A percentile compares a stretch with the other conserved stretches of the same genome.
These are phyloP conservation scores for Percopsis omiscomaycus DNA, from an alignment of 2,797 vertebrate genomes.

Conservation along the genomic window DNA sequence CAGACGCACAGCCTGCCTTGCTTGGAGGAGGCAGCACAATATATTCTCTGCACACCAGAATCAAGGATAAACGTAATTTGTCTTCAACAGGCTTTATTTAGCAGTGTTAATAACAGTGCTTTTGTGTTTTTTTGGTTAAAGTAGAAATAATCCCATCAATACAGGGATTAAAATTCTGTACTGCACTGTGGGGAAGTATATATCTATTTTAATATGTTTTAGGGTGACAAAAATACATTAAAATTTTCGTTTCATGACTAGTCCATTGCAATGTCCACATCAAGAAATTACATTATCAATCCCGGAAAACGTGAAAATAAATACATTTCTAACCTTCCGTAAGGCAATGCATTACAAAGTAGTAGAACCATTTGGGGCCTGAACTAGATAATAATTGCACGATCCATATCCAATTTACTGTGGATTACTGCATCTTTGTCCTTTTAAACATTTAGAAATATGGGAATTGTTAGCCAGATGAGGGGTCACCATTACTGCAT, in stretches of 20 bases:
- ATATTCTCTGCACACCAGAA: not conserved
- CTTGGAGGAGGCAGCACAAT: not conserved
- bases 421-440: not conserved
- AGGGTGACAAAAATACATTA: not conserved
- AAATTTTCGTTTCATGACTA: too few species aligned
- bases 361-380: too few species aligned
- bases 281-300: too few species aligned
- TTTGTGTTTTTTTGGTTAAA: not conserved
- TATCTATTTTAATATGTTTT: not conserved
- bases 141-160: not conserved
- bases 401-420: too few species aligned
- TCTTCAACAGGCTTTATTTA: too few species aligned
- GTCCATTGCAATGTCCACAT: too few species aligned
- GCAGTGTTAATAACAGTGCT: too few species aligned
- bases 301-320: too few species aligned
- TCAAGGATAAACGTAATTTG: too few species aligned
- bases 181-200: not conserved
- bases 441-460: not conserved
- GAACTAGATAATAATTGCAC: too few species aligned
- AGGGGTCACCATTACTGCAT: conserved; percentile 20
- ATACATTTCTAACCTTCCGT: too few species aligned
- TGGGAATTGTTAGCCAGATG: conserved; percentile 19
- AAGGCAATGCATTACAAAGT: too few species aligned
- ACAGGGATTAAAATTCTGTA: not conserved
- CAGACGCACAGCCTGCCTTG: conserved; percentile 6